Conservation (phyloP, 2,888 invertebrate genomes). For the Arge pagana region DNA sequence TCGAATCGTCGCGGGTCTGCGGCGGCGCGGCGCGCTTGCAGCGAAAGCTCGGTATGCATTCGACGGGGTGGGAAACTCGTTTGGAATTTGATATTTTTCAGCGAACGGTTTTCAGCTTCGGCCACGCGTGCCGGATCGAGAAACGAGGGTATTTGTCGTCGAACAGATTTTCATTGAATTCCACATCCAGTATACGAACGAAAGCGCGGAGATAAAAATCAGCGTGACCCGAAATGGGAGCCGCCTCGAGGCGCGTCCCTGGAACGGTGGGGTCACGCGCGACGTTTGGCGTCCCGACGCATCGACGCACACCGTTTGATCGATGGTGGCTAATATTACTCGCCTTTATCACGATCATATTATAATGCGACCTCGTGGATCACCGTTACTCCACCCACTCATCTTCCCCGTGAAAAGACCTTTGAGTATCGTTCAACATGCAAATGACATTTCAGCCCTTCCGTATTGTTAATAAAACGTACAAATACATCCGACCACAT, state of each 20-base stretch:
- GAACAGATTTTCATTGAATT: neutral
- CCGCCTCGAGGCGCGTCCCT: neutral
- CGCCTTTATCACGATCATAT: conserved; percentile 22
- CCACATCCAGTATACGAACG: too few relatives aligned
- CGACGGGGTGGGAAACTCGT: too few relatives aligned
- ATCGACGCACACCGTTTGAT: conserved; percentile 19
- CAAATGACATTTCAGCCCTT: conserved; percentile 42
- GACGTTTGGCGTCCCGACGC: conserved; percentile 5
- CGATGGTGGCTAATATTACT: conserved; percentile 24
- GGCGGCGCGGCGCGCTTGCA: too few relatives aligned
- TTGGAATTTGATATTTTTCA: too few relatives aligned
- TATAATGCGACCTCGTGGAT: conserved; percentile 23
- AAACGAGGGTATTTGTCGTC: too few relatives aligned
- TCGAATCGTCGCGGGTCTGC: too few relatives aligned
- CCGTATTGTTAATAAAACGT: conserved; percentile 45
- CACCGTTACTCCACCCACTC: conserved; percentile 12
- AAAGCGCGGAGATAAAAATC: conserved; percentile 10
- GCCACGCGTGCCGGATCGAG: too few relatives aligned
- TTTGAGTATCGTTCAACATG: conserved; percentile 26
- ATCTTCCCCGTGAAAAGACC: conserved; percentile 4
- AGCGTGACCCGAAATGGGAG: neutral
- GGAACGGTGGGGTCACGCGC: neutral
- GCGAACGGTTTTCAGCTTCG: too few relatives aligned
- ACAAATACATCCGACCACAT: conserved; percentile 37
- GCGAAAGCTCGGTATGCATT: too few relatives aligned